A percentile compares a stretch with the other conserved stretches of the same genome.
These are phyloP conservation scores for Campopleginae sp. DNA, from an alignment of 2,888 invertebrate species.

Conservation along the genomic window DNA sequence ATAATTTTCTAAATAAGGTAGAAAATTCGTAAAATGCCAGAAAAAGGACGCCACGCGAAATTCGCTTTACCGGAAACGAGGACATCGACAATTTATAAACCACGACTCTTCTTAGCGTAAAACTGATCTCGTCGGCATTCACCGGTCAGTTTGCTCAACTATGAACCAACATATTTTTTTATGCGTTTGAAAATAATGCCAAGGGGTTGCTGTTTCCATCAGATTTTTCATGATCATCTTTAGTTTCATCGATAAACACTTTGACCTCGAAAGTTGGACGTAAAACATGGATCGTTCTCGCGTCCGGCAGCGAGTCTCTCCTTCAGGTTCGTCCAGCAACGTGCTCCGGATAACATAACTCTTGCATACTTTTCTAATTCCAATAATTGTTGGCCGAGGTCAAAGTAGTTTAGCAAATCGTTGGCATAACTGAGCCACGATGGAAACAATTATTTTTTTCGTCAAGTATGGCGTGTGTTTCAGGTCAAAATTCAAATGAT, in stretches of 20 bases:
- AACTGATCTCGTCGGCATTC: neutral
- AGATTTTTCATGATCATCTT: neutral
- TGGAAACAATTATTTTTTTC: neutral
- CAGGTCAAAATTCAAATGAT: slow-evolving; percentile 16
- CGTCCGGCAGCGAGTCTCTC: slow-evolving; percentile 39
- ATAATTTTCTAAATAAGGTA: too few species aligned
- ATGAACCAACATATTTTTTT: neutral
- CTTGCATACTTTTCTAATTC: slow-evolving; percentile 28
- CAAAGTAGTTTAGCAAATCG: slow-evolving; percentile 56
- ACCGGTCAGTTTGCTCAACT: neutral
- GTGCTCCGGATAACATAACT: slow-evolving; percentile 13
- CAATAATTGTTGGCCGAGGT: slow-evolving; percentile 50
- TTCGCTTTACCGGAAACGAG: too few species aligned
- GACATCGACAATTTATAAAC: too few species aligned
- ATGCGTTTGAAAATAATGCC: slow-evolving; percentile 4
- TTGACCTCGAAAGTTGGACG: slow-evolving; percentile 37
- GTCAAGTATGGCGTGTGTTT: neutral
- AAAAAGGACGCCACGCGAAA: too few species aligned
- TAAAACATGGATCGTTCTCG: slow-evolving; percentile 54
- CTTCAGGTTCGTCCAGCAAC: neutral
- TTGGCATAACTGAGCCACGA: slow-evolving; percentile 5
- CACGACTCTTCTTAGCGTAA: too few species aligned
- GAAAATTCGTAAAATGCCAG: too few species aligned
- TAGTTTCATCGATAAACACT: neutral
- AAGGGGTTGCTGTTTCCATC: neutral